Evolutionary conservation across 2,113 vertebrate genomes (phyloP), one percentile per base, ranked within the genome.

Genomic region (Trinectes maculatus): DNA sequence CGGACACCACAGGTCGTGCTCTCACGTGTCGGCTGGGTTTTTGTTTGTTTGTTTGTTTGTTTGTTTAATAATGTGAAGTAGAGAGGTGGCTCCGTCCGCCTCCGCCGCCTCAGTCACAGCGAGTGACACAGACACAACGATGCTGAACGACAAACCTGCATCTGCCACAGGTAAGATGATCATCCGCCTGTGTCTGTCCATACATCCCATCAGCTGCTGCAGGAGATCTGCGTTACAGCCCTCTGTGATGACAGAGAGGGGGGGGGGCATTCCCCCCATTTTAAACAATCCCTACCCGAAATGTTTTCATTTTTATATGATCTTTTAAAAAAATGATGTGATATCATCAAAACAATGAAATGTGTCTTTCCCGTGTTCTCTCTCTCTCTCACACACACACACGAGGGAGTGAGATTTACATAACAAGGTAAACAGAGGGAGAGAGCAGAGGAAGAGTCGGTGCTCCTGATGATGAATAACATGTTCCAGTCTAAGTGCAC

Each of bases 121-220:
- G 71, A 69, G 71, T n/a, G n/a, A n/a, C n/a, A n/a, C n/a, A n/a
- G n/a, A n/a, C n/a, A n/a, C 76, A 88, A 84, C 69, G 80, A 89
- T 87, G 86, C 74, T 85, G 72, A 83, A 34, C 57, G 22, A n/a
- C n/a, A n/a, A 66, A 82, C 61, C 77, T 67, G 57, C 71, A 11
- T 74, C 36, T 26, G 68, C 42, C 4, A 60, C 70, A 89, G 89
- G 90, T 91, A 84, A 78, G 79, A 64, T 53, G 33, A 28, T 65
- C 13, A 22, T 22, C n/a, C 8, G 1, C 22, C 37, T n/a, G 10
- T 56, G 13, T 13, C 21, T 5, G n/a, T n/a, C n/a, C n/a, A n/a
- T n/a, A n/a, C n/a, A n/a, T n/a, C n/a, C n/a, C n/a, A n/a, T 3
- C 3, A 15, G 3, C n/a, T 43, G 2, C 8, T 13, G 5, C 2